phyloP scores from a whole-genome alignment of 2,888 invertebrate genomes.

The Tipula helvola region DNA sequence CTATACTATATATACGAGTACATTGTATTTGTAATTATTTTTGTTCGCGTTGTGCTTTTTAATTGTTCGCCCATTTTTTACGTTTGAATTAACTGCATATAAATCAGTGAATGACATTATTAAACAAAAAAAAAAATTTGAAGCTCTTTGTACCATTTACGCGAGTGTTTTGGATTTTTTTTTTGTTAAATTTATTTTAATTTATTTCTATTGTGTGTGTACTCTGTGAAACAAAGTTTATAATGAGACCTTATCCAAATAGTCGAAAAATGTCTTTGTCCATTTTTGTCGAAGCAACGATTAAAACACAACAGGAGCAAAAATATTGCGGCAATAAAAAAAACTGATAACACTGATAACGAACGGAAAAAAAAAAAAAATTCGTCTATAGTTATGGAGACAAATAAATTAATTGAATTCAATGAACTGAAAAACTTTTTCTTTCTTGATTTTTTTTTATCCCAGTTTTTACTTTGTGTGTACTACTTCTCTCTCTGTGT shows the following conservation, averaged over 20 bases:
- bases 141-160: not conserved
- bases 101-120: not conserved
- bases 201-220: not conserved
- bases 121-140: not conserved
- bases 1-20: not conserved
- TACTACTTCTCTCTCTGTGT: not conserved
- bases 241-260: not conserved
- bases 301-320: not conserved
- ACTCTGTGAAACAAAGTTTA: not conserved
- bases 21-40: not conserved
- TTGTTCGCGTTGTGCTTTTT: not conserved
- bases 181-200: not conserved
- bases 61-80: not conserved
- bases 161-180: not conserved
- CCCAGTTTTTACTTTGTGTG: not conserved
- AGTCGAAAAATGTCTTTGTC: not conserved
- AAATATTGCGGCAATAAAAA: not conserved
- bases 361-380: not conserved
- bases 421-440: conserved; percentile 8
- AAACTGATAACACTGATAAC: conserved; percentile 5
- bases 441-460: too few relatives aligned
- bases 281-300: not conserved
- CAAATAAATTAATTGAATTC: conserved; percentile 10
- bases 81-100: not conserved
- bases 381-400: not conserved